phyloP scores from a whole-genome alignment of 2,888 invertebrate genomes.

The Odontocolon sp. region DNA sequence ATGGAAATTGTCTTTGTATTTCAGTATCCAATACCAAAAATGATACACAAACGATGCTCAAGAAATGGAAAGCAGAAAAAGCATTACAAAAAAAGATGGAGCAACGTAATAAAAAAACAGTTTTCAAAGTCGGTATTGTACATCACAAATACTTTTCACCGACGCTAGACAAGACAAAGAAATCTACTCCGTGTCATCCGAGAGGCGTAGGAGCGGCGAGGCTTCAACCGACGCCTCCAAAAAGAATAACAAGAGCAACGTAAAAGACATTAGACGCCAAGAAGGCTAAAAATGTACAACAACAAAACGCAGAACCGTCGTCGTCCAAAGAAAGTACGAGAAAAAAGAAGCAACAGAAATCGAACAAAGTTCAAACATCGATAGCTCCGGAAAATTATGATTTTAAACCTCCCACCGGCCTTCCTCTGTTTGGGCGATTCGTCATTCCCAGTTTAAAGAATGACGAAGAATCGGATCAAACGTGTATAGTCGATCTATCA shows the following conservation, averaged over 20 bases:
- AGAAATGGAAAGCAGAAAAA: conserved; percentile 69
- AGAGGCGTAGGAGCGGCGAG: conserved; percentile 8
- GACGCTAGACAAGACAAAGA: not conserved
- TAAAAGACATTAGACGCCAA: conserved; percentile 72
- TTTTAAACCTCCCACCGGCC: conserved; percentile 82
- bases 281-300: conserved; percentile 2
- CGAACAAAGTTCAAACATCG: too few species aligned
- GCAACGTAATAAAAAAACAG: conserved; percentile 66
- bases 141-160: conserved; percentile 73
- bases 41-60: conserved; percentile 45
- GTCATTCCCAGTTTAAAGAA: conserved; percentile 3
- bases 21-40: too few species aligned
- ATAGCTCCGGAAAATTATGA: conserved; percentile 83
- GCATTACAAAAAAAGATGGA: conserved; percentile 64
- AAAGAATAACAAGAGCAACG: conserved; percentile 73
- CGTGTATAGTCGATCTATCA: not conserved
- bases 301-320: not conserved
- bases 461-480: not conserved
- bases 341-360: too few species aligned
- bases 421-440: conserved; percentile 68
- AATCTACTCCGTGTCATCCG: conserved; percentile 36
- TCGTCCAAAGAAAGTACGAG: not conserved
- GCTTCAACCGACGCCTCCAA: conserved; percentile 28
- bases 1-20: too few species aligned
- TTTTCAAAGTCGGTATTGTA: conserved; percentile 73